These are phyloP conservation scores for Ischnus inquisitorius DNA, from an alignment of 2,888 invertebrate species.

Conservation along the genomic window DNA sequence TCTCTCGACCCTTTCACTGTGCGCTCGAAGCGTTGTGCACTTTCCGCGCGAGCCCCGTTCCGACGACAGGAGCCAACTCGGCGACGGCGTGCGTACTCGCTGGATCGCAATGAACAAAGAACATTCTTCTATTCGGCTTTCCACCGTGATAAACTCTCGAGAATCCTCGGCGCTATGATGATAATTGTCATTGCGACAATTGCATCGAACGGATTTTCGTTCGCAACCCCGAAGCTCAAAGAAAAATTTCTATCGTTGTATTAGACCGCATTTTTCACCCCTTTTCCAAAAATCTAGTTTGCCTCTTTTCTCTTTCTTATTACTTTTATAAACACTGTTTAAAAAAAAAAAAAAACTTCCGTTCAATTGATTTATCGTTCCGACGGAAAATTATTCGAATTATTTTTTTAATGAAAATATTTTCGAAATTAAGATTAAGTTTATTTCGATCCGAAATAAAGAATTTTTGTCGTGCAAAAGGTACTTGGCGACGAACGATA, in stretches of 20 bases:
- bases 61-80: not conserved
- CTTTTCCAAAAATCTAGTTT: too few relatives aligned
- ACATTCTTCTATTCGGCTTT: constrained; percentile 72
- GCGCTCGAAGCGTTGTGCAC: constrained; percentile 50
- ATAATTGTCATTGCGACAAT: not conserved
- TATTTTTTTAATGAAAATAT: too few relatives aligned
- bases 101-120: constrained; percentile 76
- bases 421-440: too few relatives aligned
- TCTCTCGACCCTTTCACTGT: constrained; percentile 55
- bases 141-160: constrained; percentile 18
- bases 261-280: too few relatives aligned
- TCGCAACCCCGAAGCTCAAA: not conserved
- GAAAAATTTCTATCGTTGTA: not conserved
- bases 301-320: too few relatives aligned
- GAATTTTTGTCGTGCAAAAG: not conserved
- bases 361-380: not conserved
- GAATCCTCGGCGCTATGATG: constrained; percentile 3
- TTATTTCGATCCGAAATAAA: too few relatives aligned
- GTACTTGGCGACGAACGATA: not conserved
- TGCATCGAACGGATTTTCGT: not conserved
- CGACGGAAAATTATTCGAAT: not conserved
- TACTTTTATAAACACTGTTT: too few relatives aligned
- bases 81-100: constrained; percentile 20
- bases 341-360: too few relatives aligned
- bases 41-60: constrained; percentile 50